Evolutionary conservation across 2,113 vertebrate genomes (phyloP).

Genomic region (Mugil cephalus): DNA sequence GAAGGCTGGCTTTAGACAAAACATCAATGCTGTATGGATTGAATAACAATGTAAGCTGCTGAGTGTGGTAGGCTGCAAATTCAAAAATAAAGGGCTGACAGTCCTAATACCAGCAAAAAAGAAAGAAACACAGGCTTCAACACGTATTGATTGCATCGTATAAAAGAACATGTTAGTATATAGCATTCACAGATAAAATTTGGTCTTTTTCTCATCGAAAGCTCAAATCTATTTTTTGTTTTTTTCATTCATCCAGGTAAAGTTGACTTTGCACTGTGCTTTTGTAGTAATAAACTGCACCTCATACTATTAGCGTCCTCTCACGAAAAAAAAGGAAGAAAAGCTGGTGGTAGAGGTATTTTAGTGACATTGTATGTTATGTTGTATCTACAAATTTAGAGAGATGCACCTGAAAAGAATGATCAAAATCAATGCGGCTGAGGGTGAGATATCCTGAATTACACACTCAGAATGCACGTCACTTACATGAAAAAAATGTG

Average conservation of each 20-base stretch:
- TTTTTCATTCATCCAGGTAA: slow-evolving; percentile 7
- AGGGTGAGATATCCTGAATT: not conserved
- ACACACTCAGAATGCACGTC: not conserved
- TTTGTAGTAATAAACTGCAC: not conserved
- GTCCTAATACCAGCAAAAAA: slow-evolving; percentile 34
- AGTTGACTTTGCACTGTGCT: slow-evolving; percentile 3
- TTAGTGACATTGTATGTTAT: not conserved
- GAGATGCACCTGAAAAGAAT: not conserved
- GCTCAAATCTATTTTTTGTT: not conserved
- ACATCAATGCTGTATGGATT: slow-evolving; percentile 67
- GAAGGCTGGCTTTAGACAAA: slow-evolving; percentile 69
- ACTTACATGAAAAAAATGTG: not conserved
- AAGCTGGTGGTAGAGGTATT: not conserved
- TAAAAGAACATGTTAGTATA: slow-evolving; percentile 10
- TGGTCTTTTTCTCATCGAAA: not conserved
- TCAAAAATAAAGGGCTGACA: slow-evolving; percentile 40
- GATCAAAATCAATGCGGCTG: not conserved
- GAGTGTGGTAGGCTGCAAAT: slow-evolving; percentile 30
- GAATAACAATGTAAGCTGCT: slow-evolving; percentile 59
- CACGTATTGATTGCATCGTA: slow-evolving; percentile 46
- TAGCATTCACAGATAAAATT: slow-evolving; percentile 3
- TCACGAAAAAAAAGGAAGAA: too few species aligned
- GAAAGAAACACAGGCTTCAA: slow-evolving; percentile 29
- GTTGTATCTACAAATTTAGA: too few species aligned
- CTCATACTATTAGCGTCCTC: not conserved